Percentiles rank a stretch among this genome's conserved stretches.
Conservation (phyloP, 2,113 vertebrate species). For the Apaloderma vittatum region DNA sequence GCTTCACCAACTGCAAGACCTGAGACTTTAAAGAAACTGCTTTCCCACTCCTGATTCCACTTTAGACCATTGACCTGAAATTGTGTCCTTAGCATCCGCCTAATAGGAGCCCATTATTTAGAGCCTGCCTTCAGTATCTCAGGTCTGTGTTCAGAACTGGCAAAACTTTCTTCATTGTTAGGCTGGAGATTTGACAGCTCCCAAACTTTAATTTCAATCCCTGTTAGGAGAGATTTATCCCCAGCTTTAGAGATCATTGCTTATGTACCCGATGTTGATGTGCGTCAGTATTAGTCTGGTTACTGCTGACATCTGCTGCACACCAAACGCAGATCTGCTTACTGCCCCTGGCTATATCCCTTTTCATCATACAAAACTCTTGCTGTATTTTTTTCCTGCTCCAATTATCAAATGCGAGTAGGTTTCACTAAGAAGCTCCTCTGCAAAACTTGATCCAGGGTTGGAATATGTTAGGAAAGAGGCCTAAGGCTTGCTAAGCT, state of each 20-base stretch:
- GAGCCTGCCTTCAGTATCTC: background rate
- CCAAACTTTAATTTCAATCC: conserved; percentile 18
- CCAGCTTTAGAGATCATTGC: conserved; percentile 7
- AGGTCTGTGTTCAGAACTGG: background rate
- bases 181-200: background rate
- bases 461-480: background rate
- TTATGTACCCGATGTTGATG: background rate
- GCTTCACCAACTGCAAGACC: background rate
- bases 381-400: background rate
- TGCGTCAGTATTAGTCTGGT: background rate
- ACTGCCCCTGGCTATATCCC: background rate
- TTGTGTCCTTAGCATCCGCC: background rate
- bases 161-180: background rate
- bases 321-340: background rate
- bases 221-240: conserved; percentile 33
- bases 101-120: background rate
- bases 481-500: conserved; percentile 2
- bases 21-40: background rate
- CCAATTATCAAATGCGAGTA: background rate
- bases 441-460: background rate
- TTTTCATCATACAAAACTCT: background rate
- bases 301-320: background rate
- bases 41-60: background rate
- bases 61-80: background rate
- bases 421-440: conserved; percentile 10